These are phyloP conservation scores for Gonocerus acuteangulatus DNA, from an alignment of 2,888 invertebrate genomes.

Conservation along the genomic window DNA sequence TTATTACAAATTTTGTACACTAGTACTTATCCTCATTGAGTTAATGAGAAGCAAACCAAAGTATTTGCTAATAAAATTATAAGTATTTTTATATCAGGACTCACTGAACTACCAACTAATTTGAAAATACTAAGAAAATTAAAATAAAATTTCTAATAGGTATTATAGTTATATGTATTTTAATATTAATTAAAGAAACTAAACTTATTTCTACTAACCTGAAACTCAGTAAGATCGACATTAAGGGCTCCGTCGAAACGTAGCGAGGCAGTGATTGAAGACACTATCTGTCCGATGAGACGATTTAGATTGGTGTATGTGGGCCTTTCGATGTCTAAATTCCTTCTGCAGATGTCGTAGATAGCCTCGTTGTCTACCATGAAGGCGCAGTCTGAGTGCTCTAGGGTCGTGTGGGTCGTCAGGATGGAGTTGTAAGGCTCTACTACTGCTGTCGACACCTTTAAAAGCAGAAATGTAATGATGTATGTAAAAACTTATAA, in stretches of 20 bases:
- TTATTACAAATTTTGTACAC: too few species aligned
- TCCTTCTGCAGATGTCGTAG: constrained; percentile 86
- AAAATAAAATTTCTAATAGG: too few species aligned
- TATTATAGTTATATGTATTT: too few species aligned
- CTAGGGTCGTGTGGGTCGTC: constrained; percentile 53
- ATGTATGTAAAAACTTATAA: too few species aligned
- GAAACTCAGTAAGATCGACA: constrained; percentile 90
- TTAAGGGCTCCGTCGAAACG: constrained; percentile 89
- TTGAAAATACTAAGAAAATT: too few species aligned
- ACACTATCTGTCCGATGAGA: constrained; percentile 89
- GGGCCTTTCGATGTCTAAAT: constrained; percentile 89
- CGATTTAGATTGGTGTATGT: constrained; percentile 94
- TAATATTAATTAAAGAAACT: too few species aligned
- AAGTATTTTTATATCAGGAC: too few species aligned
- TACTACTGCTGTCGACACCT: constrained; percentile 43
- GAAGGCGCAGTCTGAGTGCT: constrained; percentile 59
- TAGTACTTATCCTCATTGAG: too few species aligned
- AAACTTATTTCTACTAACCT: constrained; percentile 43
- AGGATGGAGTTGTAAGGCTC: constrained; percentile 54
- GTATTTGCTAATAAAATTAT: too few species aligned
- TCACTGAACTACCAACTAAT: too few species aligned
- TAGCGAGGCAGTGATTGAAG: constrained; percentile 83
- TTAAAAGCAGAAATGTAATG: too few species aligned
- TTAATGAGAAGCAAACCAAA: too few species aligned
- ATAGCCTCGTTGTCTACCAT: constrained; percentile 51